A percentile compares a stretch with the other conserved stretches of the same genome.
Evolutionary conservation across 2,797 vertebrate genomes (phyloP).

Genomic region (Poliocrania exsul): DNA sequence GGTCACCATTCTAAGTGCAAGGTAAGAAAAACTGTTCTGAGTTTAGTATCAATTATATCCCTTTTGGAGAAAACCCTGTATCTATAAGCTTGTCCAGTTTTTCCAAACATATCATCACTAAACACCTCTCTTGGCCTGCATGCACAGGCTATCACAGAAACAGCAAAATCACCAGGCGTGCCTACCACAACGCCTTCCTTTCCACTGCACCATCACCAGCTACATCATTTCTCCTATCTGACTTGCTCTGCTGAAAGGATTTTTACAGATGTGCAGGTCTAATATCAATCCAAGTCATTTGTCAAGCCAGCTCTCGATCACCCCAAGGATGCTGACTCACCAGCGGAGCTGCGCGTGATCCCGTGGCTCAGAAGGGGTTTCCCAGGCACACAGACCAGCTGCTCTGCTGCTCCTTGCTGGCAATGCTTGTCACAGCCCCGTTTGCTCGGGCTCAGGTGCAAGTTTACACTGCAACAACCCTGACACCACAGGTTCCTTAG

Average conservation of each 20-base stretch:
- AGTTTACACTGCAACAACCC: constrained; percentile 3
- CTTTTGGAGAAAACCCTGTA: background rate
- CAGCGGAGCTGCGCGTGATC: background rate
- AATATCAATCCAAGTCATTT: background rate
- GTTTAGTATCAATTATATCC: background rate
- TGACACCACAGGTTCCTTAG: background rate
- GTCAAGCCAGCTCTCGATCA: background rate
- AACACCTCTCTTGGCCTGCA: background rate
- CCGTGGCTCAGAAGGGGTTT: background rate
- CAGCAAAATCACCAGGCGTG: background rate
- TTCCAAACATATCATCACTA: background rate
- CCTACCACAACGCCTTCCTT: background rate
- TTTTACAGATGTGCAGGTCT: background rate
- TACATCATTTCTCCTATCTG: background rate
- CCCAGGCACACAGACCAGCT: background rate
- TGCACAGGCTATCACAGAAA: background rate
- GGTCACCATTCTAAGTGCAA: background rate
- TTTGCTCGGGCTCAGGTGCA: background rate
- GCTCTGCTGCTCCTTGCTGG: background rate
- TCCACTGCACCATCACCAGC: background rate
- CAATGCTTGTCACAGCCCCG: background rate
- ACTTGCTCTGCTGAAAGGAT: background rate
- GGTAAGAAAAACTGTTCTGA: background rate
- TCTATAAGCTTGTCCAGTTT: background rate
- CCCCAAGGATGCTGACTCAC: constrained; percentile 11